Conservation (phyloP, 2,888 invertebrate genomes). For the Sepioteuthis lessoniana region DNA sequence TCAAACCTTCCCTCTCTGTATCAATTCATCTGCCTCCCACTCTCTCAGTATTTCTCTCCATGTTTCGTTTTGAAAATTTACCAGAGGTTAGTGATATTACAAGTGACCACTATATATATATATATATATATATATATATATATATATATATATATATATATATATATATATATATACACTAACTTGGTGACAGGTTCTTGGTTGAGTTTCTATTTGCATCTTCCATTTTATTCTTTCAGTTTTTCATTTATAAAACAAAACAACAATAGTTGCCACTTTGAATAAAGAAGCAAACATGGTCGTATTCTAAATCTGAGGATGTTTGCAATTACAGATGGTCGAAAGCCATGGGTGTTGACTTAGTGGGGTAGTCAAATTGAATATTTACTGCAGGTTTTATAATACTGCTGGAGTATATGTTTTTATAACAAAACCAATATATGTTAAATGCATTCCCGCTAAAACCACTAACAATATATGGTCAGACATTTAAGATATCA, state of each 20-base stretch:
- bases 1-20: neutral
- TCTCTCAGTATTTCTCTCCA: neutral
- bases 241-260: neutral
- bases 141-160: neutral
- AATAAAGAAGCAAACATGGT: neutral
- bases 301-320: neutral
- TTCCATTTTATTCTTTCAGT: neutral
- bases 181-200: constrained; percentile 33
- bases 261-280: neutral
- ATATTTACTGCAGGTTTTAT: neutral
- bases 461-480: neutral
- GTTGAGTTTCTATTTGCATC: neutral
- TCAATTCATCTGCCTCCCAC: neutral
- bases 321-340: neutral
- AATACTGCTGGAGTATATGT: neutral
- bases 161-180: neutral
- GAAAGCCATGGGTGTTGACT: neutral
- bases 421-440: neutral
- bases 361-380: neutral
- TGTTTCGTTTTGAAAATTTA: neutral
- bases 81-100: neutral
- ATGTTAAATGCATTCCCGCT: neutral
- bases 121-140: constrained; percentile 10
- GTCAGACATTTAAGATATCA: neutral
- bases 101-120: neutral